These are phyloP conservation scores for Drosophila sechellia DNA, from an alignment of 1,140 invertebrate genomes.

Conservation along the genomic window DNA sequence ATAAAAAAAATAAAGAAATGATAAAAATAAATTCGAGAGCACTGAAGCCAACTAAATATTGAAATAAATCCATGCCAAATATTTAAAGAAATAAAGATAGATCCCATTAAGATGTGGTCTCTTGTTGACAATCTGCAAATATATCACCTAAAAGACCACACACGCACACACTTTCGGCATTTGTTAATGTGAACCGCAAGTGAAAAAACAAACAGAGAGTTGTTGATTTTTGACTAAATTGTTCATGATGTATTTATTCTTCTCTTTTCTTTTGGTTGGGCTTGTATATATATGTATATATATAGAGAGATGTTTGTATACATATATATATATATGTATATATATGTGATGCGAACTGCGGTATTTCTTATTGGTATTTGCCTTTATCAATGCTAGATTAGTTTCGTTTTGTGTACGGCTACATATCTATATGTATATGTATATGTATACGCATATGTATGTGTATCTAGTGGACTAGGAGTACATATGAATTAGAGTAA, in stretches of 20 bases:
- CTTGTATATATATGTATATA: conserved; percentile 28
- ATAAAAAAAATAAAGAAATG: background rate
- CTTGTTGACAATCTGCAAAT: too few relatives aligned
- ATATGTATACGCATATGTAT: conserved; percentile 22
- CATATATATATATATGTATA: conserved; percentile 32
- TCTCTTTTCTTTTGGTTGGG: conserved; percentile 31
- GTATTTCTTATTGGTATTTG: conserved; percentile 50
- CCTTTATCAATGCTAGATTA: conserved; percentile 53
- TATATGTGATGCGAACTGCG: conserved; percentile 52
- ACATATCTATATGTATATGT: conserved; percentile 38
- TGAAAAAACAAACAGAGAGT: conserved; percentile 23
- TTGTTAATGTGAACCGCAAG: background rate
- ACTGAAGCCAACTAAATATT: background rate
- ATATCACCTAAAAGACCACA: too few relatives aligned
- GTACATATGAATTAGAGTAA: conserved; percentile 55
- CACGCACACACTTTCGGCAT: background rate
- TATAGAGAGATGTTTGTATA: conserved; percentile 44
- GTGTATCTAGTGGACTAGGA: conserved; percentile 45
- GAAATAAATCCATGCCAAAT: background rate
- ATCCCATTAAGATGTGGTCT: too few relatives aligned
- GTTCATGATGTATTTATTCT: conserved; percentile 74
- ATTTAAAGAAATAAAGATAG: background rate
- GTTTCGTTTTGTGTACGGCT: conserved; percentile 58
- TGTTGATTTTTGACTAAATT: conserved; percentile 77
- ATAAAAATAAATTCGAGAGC: background rate